Conservation (phyloP, 2,797 vertebrate species). For the Pseudomugil gertrudae region DNA sequence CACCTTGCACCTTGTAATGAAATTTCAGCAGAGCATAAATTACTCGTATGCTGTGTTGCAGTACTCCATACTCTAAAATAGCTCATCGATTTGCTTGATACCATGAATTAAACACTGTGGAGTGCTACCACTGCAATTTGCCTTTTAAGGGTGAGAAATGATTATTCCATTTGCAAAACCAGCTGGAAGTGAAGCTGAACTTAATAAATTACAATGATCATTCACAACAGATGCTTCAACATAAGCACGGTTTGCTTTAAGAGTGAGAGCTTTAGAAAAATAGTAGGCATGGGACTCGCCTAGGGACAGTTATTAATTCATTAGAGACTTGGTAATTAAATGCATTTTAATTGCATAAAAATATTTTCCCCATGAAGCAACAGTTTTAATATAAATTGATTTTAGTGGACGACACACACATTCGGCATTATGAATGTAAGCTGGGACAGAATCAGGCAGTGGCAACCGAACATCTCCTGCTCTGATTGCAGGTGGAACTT, state of each 20-base stretch:
- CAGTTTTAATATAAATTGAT: no score
- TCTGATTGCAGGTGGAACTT: no score
- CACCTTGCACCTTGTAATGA: constrained; percentile 11
- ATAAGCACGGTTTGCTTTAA: not conserved
- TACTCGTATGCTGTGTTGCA: constrained; percentile 25
- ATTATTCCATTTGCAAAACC: constrained; percentile 21
- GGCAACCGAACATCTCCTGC: no score
- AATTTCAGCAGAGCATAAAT: constrained; percentile 35
- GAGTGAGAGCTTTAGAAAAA: no score
- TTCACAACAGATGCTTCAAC: not conserved
- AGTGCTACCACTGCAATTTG: constrained; percentile 18
- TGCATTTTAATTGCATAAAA: no score
- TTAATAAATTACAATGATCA: constrained; percentile 18
- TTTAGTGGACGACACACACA: no score
- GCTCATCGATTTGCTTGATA: constrained; percentile 51
- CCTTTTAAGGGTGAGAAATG: constrained; percentile 13
- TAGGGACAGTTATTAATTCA: no score
- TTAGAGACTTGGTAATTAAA: no score
- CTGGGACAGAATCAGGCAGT: no score
- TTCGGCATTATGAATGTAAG: no score
- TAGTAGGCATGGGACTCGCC: not conserved
- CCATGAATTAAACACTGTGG: constrained; percentile 53
- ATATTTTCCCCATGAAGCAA: no score
- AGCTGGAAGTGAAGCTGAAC: not conserved
- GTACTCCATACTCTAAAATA: constrained; percentile 9